Evolutionary conservation across 2,888 invertebrate species (phyloP), one percentile per base, ranked within the genome.

Genomic region (Sympetrum striolatum): DNA sequence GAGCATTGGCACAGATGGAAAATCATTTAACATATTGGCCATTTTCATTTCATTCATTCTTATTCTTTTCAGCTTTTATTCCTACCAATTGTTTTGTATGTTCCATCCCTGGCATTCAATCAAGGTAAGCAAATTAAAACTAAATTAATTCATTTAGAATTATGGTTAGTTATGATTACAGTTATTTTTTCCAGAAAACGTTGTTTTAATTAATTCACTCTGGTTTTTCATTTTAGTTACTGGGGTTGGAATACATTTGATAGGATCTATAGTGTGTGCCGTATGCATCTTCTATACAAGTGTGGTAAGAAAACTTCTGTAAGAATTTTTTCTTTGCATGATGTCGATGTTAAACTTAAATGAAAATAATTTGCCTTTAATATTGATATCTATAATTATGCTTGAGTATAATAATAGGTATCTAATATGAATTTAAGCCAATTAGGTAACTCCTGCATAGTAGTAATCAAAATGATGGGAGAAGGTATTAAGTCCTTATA

Each of bases 241-340:
- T 90, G 98, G 98, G 53, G 95, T 97, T 91, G 96, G 97, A 92
- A 94, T 98, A 53, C 97, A 98, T 94, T 94, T 97, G 91, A 96
- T 97, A 48, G 96, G 97, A 18, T 96, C 97, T 0, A 95, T 97
- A 39, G 97, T 98, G 2, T 97, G 97, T 93, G 94, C 97, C 64
- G 97, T 98, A n/a, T 98, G 98, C 94, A 98, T 98, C 92, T 98
- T 98, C 94, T 98, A 98, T 94, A 98, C 98, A 0, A 97, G 98
- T 91, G 93, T 98, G 93, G 98, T 97, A 94, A 96, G 96, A 95
- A 73, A 25, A 10, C 64, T 31, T 31, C 12, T 73, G 5, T 12
- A 31, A 31, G 31, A 25, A 14, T 31, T 73, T 14, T 73, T 8
- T 10, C 6, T 8, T 44, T 44, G 10, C 10, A 1, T 44, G 4